Evolutionary conservation across 2,797 vertebrate species (phyloP).

Genomic region (Malacoctenus gilli): DNA sequence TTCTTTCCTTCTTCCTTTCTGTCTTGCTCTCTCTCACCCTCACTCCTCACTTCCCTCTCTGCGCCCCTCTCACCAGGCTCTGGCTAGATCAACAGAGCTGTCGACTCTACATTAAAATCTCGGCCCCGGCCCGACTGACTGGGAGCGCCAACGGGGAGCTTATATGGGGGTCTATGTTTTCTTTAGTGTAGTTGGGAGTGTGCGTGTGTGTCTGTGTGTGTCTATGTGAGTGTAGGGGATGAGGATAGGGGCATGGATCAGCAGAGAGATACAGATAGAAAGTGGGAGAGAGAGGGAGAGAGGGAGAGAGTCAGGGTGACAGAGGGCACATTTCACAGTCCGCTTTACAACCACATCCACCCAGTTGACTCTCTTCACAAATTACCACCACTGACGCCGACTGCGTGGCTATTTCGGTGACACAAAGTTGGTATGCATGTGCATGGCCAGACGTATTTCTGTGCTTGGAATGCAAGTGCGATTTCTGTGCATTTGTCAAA

Average conservation of each 20-base stretch:
- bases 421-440: slow-evolving; percentile 18
- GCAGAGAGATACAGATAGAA: slow-evolving; percentile 56
- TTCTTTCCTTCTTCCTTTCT: slow-evolving; percentile 3
- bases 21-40: background rate
- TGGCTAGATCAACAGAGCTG: slow-evolving; percentile 58
- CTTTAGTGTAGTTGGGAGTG: slow-evolving; percentile 51
- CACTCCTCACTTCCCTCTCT: slow-evolving; percentile 4
- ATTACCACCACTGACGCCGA: slow-evolving; percentile 45
- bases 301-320: slow-evolving; percentile 36
- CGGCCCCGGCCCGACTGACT: slow-evolving; percentile 58
- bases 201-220: slow-evolving; percentile 35
- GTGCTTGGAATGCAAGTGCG: slow-evolving; percentile 14
- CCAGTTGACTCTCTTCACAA: slow-evolving; percentile 63
- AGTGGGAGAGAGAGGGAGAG: slow-evolving; percentile 17
- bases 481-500: slow-evolving; percentile 39
- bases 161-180: slow-evolving; percentile 63
- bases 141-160: slow-evolving; percentile 52
- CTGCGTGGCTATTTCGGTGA: slow-evolving; percentile 46
- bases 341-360: slow-evolving; percentile 57
- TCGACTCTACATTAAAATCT: slow-evolving; percentile 63
- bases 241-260: slow-evolving; percentile 39
- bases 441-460: background rate
- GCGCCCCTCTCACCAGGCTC: slow-evolving; percentile 16
- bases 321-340: slow-evolving; percentile 61
- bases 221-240: slow-evolving; percentile 1